These are phyloP conservation scores for Drosophila infuscata DNA, from an alignment of 2,888 invertebrate species.

Conservation along the genomic window DNA sequence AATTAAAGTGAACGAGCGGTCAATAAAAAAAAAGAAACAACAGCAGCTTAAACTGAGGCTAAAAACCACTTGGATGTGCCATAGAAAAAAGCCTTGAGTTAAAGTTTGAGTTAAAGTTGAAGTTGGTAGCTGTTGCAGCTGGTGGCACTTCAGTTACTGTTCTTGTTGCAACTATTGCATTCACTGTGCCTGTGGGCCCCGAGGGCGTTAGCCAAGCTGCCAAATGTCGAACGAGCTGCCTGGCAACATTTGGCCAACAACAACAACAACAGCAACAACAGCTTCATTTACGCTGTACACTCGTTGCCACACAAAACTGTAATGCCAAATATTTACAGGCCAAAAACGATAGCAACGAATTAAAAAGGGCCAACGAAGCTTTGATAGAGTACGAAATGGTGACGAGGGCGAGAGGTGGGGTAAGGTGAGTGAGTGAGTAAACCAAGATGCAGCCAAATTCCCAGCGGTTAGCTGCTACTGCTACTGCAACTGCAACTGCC, in stretches of 20 bases:
- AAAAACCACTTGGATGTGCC: conserved; percentile 45
- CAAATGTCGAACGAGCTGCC: conserved; percentile 57
- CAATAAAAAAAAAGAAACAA: conserved; percentile 51
- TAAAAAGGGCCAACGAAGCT: conserved; percentile 47
- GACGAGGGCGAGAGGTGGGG: too few relatives aligned
- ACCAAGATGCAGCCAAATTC: conserved; percentile 45
- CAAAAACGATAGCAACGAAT: conserved; percentile 38
- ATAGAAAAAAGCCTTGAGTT: conserved; percentile 26
- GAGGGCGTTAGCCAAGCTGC: conserved; percentile 70
- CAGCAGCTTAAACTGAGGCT: conserved; percentile 25
- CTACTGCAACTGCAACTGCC: conserved; percentile 31
- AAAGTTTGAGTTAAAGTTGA: conserved; percentile 22
- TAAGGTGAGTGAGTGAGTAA: background rate
- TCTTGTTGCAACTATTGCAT: conserved; percentile 12
- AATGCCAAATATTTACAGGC: conserved; percentile 63
- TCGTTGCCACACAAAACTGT: conserved; percentile 16
- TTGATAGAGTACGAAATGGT: background rate
- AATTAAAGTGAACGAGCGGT: conserved; percentile 64
- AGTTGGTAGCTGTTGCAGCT: conserved; percentile 29
- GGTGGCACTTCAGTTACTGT: conserved; percentile 22
- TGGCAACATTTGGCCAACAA: conserved; percentile 46
- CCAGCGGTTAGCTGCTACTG: conserved; percentile 41
- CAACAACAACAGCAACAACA: conserved; percentile 40
- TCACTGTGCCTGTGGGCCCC: conserved; percentile 40
- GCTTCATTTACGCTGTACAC: conserved; percentile 44